Base-by-base conservation (phyloP, 2,797 vertebrate genomes). In the Enteromius viviparus region DNA sequence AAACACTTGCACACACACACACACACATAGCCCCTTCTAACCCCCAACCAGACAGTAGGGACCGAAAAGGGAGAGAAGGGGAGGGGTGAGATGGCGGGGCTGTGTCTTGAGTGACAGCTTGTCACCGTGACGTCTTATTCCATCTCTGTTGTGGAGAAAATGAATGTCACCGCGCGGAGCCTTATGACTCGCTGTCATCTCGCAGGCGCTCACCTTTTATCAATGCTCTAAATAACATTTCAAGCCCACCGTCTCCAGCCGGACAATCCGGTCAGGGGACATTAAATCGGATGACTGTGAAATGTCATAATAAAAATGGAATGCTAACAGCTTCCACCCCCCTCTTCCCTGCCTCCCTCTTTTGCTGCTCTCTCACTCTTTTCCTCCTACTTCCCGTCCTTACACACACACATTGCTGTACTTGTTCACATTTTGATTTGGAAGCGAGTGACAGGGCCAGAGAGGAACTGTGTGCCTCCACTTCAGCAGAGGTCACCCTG, bases 81-180 rank as follows among this genome's bases (percentile, higher is more conserved):
- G 94, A 45, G 75, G 82, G 88, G 92, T 91, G 85, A 90, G 87
- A 89, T 89, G 88, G 89, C 86, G 87, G 91, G 78, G 87, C 91
- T 90, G 88, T 91, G 93, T 80, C 85, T 94, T 97, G 97, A 98
- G 94, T 98, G 97, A 97, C 97, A 97, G 96, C 95, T 96, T 97
- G 97, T 99, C 97, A 98, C 94, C 90, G 90, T 97, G 96, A 98
- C 96, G 94, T 99, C 96, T 97, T 96, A 97, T 97, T 98, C 95
- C 95, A 97, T 96, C 95, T 96, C 95, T 95, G 96, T 97, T 96
- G 95, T 94, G 95, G 95, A 96, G 96, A 96, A 97, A 92, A 94
- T 93, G 92, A 94, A 94, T 91, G 90, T 94, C 93, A 92, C 89
- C 74, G 84, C 68, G 76, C 82, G 80, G 74, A 94, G 96, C 94